Base-by-base conservation (phyloP, 2,888 invertebrate species). In the Mesopsocus fuscifrons region DNA sequence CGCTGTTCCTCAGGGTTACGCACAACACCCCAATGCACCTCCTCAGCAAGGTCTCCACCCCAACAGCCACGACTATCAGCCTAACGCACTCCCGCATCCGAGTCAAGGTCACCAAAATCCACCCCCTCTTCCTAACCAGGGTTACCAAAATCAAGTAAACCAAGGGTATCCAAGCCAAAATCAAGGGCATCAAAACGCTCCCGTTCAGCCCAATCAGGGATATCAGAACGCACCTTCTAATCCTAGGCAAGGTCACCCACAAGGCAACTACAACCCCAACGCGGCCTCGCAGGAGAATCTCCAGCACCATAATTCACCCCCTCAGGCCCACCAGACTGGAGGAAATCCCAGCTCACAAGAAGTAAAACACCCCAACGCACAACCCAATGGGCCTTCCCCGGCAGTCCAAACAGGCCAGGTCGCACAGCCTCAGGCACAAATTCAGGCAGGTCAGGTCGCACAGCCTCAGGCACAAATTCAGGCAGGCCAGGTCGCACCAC, bases 171-270 rank as follows among this genome's bases (percentile, higher is more conserved):
- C 46, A 38, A 42, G 46, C 34, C 44, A 44, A 41, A 22, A 48
- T 43, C 44, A 49, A 52, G 22, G 51, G 22, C 50, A 47, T 20
- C 52, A 50, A 43, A 40, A 46, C 21, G 45, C 45, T 33, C 47
- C 48, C 44, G 50, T 45, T 9, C 48, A 49, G 21, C 52, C 52
- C 34, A 49, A 48, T 26, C 50, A 51, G 11, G 47, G 34, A 3
- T 52, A 49, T 46, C 52, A 49, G 43, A 49, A 45, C 13, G 50
- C 50, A 3, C 51, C 49, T 3, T 49, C 52, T 3, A 52, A 49
- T 3, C 53, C 53, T 34, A 59, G 54, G 33, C 53, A 50, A 42
- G 45, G 41, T 6, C 51, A 47, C n/a, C 49, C 48, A 5, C 51
- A 49, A 9, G n/a, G n/a, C n/a, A n/a, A n/a, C n/a, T n/a, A n/a